These are phyloP conservation scores for Drosophila nasuta DNA, from an alignment of 1,140 invertebrate species.

Conservation along the genomic window DNA sequence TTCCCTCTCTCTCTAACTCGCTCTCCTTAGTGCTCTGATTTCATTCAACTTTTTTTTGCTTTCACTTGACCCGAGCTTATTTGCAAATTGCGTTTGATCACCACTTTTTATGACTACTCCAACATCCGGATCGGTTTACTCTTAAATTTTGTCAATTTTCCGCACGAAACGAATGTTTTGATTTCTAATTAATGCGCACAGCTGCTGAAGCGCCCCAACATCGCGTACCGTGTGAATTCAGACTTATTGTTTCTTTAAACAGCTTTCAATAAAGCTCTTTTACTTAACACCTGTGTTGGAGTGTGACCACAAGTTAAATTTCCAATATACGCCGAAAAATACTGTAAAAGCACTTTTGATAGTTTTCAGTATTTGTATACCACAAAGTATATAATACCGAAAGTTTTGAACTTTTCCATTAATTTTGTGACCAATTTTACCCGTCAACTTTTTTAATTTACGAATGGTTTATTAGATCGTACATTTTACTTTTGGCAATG, in stretches of 20 bases:
- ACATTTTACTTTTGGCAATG: no score
- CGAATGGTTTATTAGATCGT: no score
- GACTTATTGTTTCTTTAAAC: constrained; percentile 23
- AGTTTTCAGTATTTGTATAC: no score
- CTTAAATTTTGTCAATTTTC: constrained; percentile 52
- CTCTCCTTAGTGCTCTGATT: constrained; percentile 1
- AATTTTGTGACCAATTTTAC: no score
- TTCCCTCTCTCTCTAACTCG: constrained; percentile 2
- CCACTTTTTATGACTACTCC: constrained; percentile 39
- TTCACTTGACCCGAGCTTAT: constrained; percentile 28
- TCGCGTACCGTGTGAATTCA: constrained; percentile 53
- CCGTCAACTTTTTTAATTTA: no score
- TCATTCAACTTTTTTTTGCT: background rate
- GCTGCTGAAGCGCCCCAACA: constrained; percentile 49
- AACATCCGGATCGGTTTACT: constrained; percentile 45
- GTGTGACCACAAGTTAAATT: no score
- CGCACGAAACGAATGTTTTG: constrained; percentile 56
- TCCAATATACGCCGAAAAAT: no score
- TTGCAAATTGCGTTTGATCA: constrained; percentile 21
- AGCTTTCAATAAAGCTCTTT: no score
- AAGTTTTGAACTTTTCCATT: no score
- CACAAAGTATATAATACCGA: no score
- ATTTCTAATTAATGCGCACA: constrained; percentile 55
- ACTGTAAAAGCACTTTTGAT: no score
- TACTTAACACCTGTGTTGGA: no score